Evolutionary conservation across 2,888 invertebrate genomes (phyloP).

Genomic region (Chalcosyrphus nemorum): DNA sequence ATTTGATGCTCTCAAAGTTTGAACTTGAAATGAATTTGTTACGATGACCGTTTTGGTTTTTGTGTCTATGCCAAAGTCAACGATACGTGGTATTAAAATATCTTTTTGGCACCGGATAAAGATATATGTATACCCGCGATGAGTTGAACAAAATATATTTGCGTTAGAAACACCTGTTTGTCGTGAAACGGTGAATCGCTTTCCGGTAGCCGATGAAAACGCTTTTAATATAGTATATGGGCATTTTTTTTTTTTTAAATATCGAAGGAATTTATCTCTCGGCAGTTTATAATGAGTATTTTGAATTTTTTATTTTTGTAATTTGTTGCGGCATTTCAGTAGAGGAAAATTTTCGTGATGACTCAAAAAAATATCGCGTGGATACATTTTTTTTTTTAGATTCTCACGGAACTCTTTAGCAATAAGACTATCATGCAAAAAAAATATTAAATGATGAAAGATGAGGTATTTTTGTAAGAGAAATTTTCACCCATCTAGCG

Average conservation of each 20-base stretch:
- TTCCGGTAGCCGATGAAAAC: not conserved
- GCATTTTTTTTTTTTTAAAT: not conserved
- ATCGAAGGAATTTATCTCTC: not conserved
- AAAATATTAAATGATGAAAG: too few relatives aligned
- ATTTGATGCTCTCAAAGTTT: conserved; percentile 15
- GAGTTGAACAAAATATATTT: not conserved
- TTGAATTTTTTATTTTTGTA: not conserved
- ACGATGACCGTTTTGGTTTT: conserved; percentile 19
- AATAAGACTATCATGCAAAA: too few relatives aligned
- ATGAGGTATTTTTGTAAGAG: too few relatives aligned
- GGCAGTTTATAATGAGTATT: not conserved
- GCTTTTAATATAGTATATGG: not conserved
- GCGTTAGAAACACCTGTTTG: conserved; percentile 24
- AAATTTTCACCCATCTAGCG: too few relatives aligned
- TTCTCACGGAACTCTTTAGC: too few relatives aligned
- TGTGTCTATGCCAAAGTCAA: conserved; percentile 37
- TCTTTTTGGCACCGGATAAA: conserved; percentile 27
- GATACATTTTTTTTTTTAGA: too few relatives aligned
- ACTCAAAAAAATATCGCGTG: not conserved
- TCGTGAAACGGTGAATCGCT: not conserved
- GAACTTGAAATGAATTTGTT: conserved; percentile 48
- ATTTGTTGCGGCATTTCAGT: not conserved
- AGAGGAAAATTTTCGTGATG: not conserved
- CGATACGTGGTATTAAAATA: conserved; percentile 30
- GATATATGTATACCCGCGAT: not conserved